Evolutionary conservation across 1,140 invertebrate species (phyloP).

Genomic region (Mercenaria mercenaria): DNA sequence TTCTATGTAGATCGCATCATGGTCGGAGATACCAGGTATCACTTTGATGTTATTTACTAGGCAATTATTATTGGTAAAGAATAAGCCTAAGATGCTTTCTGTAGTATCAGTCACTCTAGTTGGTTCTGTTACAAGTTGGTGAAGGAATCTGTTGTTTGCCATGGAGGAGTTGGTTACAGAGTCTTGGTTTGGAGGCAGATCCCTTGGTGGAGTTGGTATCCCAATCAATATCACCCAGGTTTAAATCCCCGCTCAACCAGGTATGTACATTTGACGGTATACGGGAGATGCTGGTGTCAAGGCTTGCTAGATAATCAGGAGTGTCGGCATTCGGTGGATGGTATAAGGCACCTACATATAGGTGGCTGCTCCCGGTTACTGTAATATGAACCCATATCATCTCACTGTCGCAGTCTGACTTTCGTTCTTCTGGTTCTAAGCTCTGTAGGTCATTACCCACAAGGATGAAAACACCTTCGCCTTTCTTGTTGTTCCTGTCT

Average conservation of each 20-base stretch:
- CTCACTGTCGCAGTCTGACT: neutral
- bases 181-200: neutral
- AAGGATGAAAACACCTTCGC: slow-evolving; percentile 24
- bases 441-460: neutral
- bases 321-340: neutral
- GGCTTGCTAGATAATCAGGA: neutral
- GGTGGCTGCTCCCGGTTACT: neutral
- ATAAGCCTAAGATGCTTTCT: neutral
- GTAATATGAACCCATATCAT: neutral
- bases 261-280: neutral
- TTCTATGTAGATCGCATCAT: neutral
- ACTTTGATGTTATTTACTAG: neutral
- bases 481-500: neutral
- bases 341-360: neutral
- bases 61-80: neutral
- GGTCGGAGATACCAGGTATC: neutral
- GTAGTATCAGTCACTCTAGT: neutral
- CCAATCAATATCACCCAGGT: neutral
- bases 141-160: neutral
- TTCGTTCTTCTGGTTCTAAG: neutral
- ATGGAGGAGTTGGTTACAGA: neutral
- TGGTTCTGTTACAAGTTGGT: neutral
- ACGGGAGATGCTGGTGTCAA: neutral
- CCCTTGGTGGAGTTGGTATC: neutral
- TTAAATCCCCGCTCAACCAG: too few relatives aligned